Conservation (phyloP, 2,888 invertebrate species). For the Hypsopygia costalis region DNA sequence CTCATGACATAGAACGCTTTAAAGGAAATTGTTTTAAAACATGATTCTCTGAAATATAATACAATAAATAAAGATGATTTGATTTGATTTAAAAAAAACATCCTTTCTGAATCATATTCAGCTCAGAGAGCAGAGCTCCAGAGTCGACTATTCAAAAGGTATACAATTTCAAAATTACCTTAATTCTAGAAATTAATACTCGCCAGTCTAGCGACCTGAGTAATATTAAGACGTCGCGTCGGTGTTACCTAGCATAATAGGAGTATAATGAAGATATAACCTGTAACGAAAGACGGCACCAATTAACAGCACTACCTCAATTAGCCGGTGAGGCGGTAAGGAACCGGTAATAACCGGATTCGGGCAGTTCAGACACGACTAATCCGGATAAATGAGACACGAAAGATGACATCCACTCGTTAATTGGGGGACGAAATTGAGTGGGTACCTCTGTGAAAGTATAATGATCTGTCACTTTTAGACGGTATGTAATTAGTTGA, state of each 20-base stretch:
- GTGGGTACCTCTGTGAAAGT: conserved; percentile 19
- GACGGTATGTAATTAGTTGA: neutral
- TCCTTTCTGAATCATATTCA: no score
- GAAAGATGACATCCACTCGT: conserved; percentile 55
- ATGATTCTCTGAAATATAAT: no score
- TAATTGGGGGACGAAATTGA: conserved; percentile 52
- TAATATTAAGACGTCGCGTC: conserved; percentile 6
- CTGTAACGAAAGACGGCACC: conserved; percentile 40
- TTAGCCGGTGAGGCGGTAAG: conserved; percentile 46
- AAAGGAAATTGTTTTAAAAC: no score
- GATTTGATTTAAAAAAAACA: no score
- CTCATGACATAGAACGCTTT: no score
- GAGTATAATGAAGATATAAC: conserved; percentile 31
- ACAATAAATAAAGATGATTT: no score
- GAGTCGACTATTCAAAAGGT: no score
- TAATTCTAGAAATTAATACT: no score
- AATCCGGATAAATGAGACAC: conserved; percentile 60
- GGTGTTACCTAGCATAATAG: conserved; percentile 28
- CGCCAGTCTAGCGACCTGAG: conserved; percentile 5
- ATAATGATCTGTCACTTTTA: conserved; percentile 11
- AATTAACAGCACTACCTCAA: conserved; percentile 58
- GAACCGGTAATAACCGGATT: conserved; percentile 44
- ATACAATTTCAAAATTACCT: no score
- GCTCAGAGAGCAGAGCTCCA: no score
- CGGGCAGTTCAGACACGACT: conserved; percentile 40